These are phyloP conservation scores for Struthidea cinerea DNA, from an alignment of 2,113 vertebrate genomes.

Conservation along the genomic window DNA sequence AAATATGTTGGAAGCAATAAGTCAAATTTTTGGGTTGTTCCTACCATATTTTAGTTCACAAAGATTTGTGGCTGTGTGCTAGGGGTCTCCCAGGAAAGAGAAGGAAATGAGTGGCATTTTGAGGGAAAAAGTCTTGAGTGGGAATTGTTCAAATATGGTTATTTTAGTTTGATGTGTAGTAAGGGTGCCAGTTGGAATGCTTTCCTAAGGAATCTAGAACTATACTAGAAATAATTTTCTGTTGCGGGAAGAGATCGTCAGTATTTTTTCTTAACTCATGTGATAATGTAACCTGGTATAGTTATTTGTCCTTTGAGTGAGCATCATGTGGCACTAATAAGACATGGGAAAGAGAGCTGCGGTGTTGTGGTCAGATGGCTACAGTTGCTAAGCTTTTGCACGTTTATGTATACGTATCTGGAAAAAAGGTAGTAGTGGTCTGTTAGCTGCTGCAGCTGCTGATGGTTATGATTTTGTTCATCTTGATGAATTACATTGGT, in stretches of 20 bases:
- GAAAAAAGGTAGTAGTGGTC: neutral
- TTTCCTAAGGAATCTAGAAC: neutral
- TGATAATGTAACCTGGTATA: neutral
- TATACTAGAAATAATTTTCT: neutral
- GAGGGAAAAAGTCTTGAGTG: neutral
- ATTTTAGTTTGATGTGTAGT: neutral
- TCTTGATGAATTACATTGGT: neutral
- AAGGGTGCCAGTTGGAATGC: neutral
- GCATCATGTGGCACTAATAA: neutral
- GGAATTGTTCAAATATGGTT: neutral
- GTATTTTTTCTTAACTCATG: neutral
- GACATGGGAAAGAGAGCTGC: neutral
- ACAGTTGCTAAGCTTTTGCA: neutral
- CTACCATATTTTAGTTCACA: neutral
- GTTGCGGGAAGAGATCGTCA: neutral
- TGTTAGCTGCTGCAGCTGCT: neutral
- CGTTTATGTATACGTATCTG: rapidly evolving
- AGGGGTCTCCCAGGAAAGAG: neutral
- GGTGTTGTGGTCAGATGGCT: neutral
- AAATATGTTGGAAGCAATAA: neutral
- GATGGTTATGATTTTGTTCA: neutral
- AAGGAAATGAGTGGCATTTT: neutral
- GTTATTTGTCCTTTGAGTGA: neutral
- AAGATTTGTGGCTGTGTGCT: neutral
- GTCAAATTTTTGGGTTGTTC: neutral